Base-by-base conservation (phyloP, 2,888 invertebrate genomes). In the Orgyia antiqua region DNA sequence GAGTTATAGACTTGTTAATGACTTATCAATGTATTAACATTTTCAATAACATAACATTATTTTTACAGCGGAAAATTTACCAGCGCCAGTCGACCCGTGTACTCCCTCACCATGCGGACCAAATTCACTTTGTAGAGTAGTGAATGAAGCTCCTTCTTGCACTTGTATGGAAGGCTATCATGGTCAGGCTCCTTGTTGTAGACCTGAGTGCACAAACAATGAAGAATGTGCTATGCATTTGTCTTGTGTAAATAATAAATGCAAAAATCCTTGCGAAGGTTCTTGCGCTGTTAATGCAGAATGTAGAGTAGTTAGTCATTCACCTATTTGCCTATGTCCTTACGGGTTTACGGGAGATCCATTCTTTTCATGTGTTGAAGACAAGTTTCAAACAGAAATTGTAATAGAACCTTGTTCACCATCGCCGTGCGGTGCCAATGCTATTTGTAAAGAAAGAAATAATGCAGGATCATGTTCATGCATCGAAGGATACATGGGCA, bases 41-140 rank as follows among this genome's bases (percentile, higher is more conserved):
- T n/a, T n/a, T n/a, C n/a, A n/a, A n/a, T n/a, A n/a, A n/a, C n/a
- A n/a, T n/a, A n/a, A n/a, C n/a, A n/a, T n/a, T n/a, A n/a, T n/a
- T 38, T 30, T 72, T 71, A 6, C 58, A 90, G 89, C 88, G 44
- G 87, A 88, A 60, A 79, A 75, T 33, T 57, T 79, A 39, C 75
- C 84, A 34, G 69, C 83, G 29, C 74, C 80, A 13, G 68, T 84
- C 35, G 89, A 93, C 55, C 92, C 93, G 2, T 94, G 94, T 55
- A 87, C 87, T 32, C 93, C 94, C 27, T 91, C 92, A 24, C 94
- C 94, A 2, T 95, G 95, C 62, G 95, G 94, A 7, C 91, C 93
- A 0, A 91, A 92, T 59, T 89, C 94, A 0, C 88, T 92, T 51
- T 94, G 94, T 59, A 89, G 88, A 65, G 87, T 90, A 33, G 68